A percentile compares a stretch with the other conserved stretches of the same genome.
phyloP scores from a whole-genome alignment of 2,888 invertebrate species.

The Tenthredo scrophulariae region DNA sequence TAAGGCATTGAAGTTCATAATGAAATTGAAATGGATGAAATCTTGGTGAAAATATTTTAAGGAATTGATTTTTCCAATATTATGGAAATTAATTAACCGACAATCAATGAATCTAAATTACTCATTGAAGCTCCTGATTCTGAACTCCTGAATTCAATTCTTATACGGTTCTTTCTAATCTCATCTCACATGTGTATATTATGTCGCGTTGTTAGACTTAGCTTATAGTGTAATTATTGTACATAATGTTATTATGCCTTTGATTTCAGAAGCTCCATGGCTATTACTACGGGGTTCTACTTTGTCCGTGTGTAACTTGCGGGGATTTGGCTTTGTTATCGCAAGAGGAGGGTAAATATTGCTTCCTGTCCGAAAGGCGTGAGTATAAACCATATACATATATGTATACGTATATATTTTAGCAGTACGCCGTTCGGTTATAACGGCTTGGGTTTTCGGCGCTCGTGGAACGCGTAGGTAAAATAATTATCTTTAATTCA shows the following conservation, averaged over 20 bases:
- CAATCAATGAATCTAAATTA: neutral
- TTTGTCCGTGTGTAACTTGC: neutral
- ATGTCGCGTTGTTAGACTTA: neutral
- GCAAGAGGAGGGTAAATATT: neutral
- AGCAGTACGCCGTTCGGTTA: neutral
- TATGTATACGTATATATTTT: neutral
- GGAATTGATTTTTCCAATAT: neutral
- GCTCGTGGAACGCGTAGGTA: neutral
- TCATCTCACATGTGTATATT: neutral
- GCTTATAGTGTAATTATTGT: neutral
- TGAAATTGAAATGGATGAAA: neutral
- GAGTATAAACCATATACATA: neutral
- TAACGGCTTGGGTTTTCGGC: neutral
- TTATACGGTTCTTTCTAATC: neutral
- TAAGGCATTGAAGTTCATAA: too few species aligned
- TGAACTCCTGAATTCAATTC: neutral
- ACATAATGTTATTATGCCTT: neutral
- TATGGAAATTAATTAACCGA: neutral
- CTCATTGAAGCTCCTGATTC: neutral
- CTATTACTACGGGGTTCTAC: neutral
- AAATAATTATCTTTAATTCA: conserved; percentile 26
- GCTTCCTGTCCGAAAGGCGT: neutral
- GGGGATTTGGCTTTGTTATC: conserved; percentile 13
- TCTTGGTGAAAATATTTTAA: too few species aligned
- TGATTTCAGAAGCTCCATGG: neutral